phyloP scores from a whole-genome alignment of 2,113 vertebrate species.

The Macaca nemestrina region DNA sequence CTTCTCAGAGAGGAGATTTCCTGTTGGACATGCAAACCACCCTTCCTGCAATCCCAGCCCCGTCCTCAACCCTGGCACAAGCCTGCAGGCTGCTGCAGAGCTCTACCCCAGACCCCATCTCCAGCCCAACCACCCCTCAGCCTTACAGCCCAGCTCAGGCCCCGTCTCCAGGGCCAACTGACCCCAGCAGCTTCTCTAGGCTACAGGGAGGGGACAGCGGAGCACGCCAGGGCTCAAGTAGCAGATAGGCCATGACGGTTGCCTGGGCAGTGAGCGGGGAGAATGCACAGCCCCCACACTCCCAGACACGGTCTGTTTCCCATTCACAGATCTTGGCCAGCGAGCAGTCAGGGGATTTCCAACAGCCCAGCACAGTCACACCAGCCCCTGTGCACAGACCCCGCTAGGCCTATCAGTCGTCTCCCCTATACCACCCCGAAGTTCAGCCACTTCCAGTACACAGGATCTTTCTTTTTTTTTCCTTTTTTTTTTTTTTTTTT shows the following conservation, averaged over 20 bases:
- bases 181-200: background rate
- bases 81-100: fast-evolving
- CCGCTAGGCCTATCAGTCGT: background rate
- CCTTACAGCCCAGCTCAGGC: background rate
- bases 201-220: background rate
- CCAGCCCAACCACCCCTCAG: background rate
- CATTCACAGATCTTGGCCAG: background rate
- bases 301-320: background rate
- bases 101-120: background rate
- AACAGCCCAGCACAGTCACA: background rate
- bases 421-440: fast-evolving
- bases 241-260: background rate
- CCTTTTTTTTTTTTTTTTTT: too few species aligned
- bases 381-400: background rate
- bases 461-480: too few species aligned
- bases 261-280: background rate
- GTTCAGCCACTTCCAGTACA: background rate
- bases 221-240: background rate
- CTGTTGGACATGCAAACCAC: background rate
- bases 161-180: background rate
- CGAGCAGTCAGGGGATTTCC: background rate
- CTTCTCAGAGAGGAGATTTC: background rate
- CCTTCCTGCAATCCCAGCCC: background rate
- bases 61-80: background rate
- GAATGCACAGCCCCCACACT: fast-evolving